phyloP scores from a whole-genome alignment of 2,888 invertebrate species.

The Drosophila mimetica region DNA sequence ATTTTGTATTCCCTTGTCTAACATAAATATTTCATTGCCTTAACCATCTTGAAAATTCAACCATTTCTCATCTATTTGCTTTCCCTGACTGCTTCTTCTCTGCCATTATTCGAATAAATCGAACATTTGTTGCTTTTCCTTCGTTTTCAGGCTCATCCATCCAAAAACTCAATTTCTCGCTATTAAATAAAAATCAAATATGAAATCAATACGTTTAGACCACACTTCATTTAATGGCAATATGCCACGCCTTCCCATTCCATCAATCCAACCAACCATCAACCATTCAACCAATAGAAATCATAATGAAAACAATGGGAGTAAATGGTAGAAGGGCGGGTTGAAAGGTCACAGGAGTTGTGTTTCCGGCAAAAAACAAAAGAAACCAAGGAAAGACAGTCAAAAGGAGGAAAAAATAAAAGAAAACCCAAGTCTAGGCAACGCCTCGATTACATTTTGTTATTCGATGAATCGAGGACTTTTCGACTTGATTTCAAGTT shows the following conservation, averaged over 20 bases:
- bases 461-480: conserved; percentile 6
- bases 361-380: conserved; percentile 41
- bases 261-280: conserved; percentile 13
- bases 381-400: not conserved
- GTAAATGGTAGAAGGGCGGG: conserved; percentile 16
- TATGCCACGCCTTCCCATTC: conserved; percentile 27
- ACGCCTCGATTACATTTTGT: conserved; percentile 70
- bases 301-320: conserved; percentile 62
- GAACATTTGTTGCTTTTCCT: conserved; percentile 19
- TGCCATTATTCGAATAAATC: not conserved
- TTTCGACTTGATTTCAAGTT: not conserved
- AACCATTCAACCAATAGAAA: conserved; percentile 47
- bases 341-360: conserved; percentile 37
- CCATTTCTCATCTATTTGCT: conserved; percentile 28
- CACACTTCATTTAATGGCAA: conserved; percentile 58
- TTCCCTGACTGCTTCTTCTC: conserved; percentile 13
- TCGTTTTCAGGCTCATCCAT: conserved; percentile 30
- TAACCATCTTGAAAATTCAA: conserved; percentile 2
- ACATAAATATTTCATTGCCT: conserved; percentile 9
- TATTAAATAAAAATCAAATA: conserved; percentile 70
- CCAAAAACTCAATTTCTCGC: conserved; percentile 50
- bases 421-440: conserved; percentile 12
- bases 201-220: conserved; percentile 66
- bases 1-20: too few relatives aligned
- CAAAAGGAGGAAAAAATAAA: conserved; percentile 7